Conservation (phyloP, 2,113 vertebrate genomes). For the Meleagris gallopavo region DNA sequence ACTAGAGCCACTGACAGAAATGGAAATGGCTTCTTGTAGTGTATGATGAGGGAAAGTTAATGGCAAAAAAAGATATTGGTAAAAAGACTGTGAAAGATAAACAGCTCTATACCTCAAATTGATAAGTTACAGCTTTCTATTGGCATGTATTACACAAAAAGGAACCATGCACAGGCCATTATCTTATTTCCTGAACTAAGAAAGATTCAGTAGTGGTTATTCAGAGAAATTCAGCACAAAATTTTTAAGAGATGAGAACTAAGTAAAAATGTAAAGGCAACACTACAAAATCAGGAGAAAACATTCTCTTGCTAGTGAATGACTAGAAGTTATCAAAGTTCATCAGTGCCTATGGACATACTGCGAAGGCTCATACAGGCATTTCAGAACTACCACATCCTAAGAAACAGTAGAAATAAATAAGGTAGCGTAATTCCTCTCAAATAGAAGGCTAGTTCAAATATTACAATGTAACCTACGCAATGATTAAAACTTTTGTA, state of each 20-base stretch:
- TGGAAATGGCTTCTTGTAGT: slow-evolving; percentile 26
- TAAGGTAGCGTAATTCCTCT: background rate
- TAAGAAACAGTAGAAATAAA: background rate
- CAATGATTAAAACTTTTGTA: background rate
- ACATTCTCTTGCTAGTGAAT: background rate
- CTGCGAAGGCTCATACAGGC: background rate
- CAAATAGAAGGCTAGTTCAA: background rate
- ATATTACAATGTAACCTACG: background rate
- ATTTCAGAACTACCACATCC: background rate
- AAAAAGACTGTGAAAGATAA: background rate
- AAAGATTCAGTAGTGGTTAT: slow-evolving; percentile 14
- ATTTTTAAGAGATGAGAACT: background rate
- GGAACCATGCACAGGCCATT: background rate
- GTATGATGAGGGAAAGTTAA: slow-evolving; percentile 1
- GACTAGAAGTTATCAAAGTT: background rate
- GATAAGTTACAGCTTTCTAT: background rate
- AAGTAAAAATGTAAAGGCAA: background rate
- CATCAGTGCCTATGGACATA: background rate
- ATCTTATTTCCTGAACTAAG: background rate
- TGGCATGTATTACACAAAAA: background rate
- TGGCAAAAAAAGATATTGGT: background rate
- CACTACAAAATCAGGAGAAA: background rate
- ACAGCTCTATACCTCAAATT: background rate
- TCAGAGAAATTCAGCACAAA: slow-evolving; percentile 1
- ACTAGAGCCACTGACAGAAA: slow-evolving; percentile 11